phyloP scores from a whole-genome alignment of 1,140 invertebrate species.

The Ceratina calcarata region DNA sequence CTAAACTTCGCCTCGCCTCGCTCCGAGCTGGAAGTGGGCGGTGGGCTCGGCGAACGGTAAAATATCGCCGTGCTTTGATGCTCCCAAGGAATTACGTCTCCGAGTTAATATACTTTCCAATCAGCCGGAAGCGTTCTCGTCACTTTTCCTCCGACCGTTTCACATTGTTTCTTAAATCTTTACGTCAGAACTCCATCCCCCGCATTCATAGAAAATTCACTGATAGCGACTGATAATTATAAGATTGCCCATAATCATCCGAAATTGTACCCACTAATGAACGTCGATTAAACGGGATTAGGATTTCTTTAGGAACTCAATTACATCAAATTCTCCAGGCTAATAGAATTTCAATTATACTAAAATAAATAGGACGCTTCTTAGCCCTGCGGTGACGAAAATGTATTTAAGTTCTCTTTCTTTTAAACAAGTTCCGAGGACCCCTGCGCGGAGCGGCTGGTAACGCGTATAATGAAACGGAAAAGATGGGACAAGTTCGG shows the following conservation, averaged over 20 bases:
- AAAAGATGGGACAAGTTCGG: slow-evolving; percentile 28
- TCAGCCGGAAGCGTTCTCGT: neutral
- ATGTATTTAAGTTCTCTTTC: too few relatives aligned
- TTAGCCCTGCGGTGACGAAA: too few relatives aligned
- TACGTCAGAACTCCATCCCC: neutral
- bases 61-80: slow-evolving; percentile 36
- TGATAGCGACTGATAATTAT: too few relatives aligned
- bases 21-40: neutral
- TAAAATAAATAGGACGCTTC: too few relatives aligned
- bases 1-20: slow-evolving; percentile 4
- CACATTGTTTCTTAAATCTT: neutral
- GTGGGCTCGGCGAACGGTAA: slow-evolving; percentile 24
- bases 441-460: neutral
- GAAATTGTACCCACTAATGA: slow-evolving; percentile 51
- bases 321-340: slow-evolving; percentile 42
- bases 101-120: slow-evolving; percentile 17
- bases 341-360: neutral
- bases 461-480: slow-evolving; percentile 14
- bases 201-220: too few relatives aligned
- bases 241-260: too few relatives aligned
- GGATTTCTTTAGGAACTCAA: slow-evolving; percentile 66
- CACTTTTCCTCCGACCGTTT: neutral
- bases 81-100: slow-evolving; percentile 19
- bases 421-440: too few relatives aligned
- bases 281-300: slow-evolving; percentile 64